Base-by-base conservation (phyloP, 2,888 invertebrate genomes). In the Creontiades dilutus region DNA sequence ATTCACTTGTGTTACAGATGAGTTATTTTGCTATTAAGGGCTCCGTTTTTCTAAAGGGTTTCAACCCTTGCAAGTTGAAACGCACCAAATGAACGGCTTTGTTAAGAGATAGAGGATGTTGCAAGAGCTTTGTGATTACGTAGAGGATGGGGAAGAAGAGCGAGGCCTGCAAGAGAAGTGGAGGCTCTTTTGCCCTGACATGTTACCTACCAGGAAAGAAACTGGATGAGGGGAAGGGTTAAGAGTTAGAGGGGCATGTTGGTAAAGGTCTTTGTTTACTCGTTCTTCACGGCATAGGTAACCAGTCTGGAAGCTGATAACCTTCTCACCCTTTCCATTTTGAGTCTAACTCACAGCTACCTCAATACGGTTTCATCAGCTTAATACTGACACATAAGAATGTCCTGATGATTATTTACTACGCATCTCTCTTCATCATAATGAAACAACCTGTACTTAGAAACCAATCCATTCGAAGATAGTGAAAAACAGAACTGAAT, bases 161-260 rank as follows among this genome's bases (percentile, higher is more conserved):
- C 2, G 75, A 75, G 75, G 23, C 75, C 75, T 75, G 75, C 75
- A 75, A 75, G 16, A 75, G 75, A 75, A 75, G 75, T 75, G 75
- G 2, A 28, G 75, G 28, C 23, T 28, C 28, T 28, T 75, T 75
- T 75, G 75, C 75, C 12, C 75, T 13, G 75, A 75, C 75, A 75
- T 75, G 75, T 19, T 27, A 28, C 23, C 23, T 12, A 19, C 12
- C 11, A 28, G 16, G 23, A 19, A 23, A n/a, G n/a, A 55, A 16
- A 16, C 57, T 57, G 19, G n/a, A 9, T 19, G 57, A 57, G 57
- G 9, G 57, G 57, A 16, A 57, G 16, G 57, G 57, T 5, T 5
- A 9, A 57, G 9, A 9, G 57, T 57, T 57, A 9, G 2, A 57
- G 55, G 57, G 57, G 37, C 37, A 37, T 37, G 2, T 37, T 4